These are phyloP conservation scores for Falco punctatus DNA, from an alignment of 2,113 vertebrate genomes.

Conservation along the genomic window DNA sequence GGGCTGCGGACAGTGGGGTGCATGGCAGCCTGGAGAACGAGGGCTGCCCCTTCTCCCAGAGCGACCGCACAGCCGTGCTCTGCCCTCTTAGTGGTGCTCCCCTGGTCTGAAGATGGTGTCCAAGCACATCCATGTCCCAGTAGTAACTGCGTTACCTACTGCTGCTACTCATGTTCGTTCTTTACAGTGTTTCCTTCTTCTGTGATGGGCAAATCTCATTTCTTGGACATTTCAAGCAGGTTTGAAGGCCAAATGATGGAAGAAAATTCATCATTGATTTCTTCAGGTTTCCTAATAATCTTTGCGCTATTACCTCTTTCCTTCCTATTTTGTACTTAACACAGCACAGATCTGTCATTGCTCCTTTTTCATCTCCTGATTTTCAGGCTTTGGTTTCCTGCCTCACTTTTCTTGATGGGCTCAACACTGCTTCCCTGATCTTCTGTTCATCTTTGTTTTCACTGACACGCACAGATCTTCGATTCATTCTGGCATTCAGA, in stretches of 20 bases:
- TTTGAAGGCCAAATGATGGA: not conserved
- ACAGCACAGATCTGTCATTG: constrained; percentile 61
- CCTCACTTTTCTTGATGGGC: constrained; percentile 59
- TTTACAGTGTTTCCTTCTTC: not conserved
- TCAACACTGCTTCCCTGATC: constrained; percentile 51
- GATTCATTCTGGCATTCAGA: constrained; percentile 54
- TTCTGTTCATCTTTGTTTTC: constrained; percentile 62
- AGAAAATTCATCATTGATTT: constrained; percentile 33
- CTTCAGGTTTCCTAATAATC: constrained; percentile 27
- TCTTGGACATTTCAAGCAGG: not conserved
- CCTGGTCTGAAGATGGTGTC: not conserved
- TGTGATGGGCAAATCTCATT: not conserved
- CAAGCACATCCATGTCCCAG: not conserved
- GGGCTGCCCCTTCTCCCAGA: not conserved
- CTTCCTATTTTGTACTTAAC: constrained; percentile 17
- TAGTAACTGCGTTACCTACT: not conserved
- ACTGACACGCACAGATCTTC: constrained; percentile 10
- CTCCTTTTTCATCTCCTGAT: constrained; percentile 44
- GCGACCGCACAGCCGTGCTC: not conserved
- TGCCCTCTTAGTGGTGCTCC: not conserved
- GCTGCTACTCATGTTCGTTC: not conserved
- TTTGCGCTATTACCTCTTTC: constrained; percentile 47
- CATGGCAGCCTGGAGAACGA: fast-evolving
- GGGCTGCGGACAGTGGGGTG: not conserved
- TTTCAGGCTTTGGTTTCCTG: constrained; percentile 56